Evolutionary conservation across 2,113 vertebrate species (phyloP), one percentile per base, ranked within the genome.

Genomic region (Diadophis punctatus): DNA sequence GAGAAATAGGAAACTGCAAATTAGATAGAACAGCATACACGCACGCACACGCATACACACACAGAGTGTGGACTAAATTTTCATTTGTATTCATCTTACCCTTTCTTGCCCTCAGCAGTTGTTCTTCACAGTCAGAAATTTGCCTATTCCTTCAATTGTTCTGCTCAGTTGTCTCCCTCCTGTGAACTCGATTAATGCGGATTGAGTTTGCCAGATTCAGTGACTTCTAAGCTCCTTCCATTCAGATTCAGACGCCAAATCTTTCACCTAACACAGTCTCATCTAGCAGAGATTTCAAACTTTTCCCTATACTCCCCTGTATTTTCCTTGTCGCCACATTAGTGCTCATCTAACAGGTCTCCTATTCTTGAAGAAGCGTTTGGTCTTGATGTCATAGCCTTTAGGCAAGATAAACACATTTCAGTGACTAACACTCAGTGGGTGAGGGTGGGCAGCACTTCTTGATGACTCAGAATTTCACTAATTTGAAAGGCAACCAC

Each of bases 81-180:
- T 93, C 90, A 95, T 93, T 91, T 56, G 94, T 86, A 34, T 88
- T 91, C 89, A 90, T 88, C 80, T 91, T 92, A 60, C 86, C 39
- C 0, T 0, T 55, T n/a, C n/a, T 91, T 92, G 86, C 60, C 74
- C 87, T 87, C 88, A 74, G 86, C 92, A 93, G 87, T 39, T 58
- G n/a, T 80, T 95, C 93, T 89, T 43, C 84, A 91, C 39, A 52
- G 48, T 46, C 53, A 30, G 55, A 92, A 93, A 88, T 58, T 90
- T 92, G 92, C 58, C 52, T 92, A 58, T 85, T 90, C 56, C 43
- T n/a, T 85, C 74, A 58, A 51, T 90, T 90, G 53, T 92, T 86
- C 91, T 92, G 27, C 8, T 85, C 87, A 58, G 68, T 92, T 89
- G 84, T 92, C 12, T 22, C 20, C 68, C 52, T 89, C 87, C 68